Evolutionary conservation across 2,797 vertebrate species (phyloP).

Genomic region (Prunella strophiata): DNA sequence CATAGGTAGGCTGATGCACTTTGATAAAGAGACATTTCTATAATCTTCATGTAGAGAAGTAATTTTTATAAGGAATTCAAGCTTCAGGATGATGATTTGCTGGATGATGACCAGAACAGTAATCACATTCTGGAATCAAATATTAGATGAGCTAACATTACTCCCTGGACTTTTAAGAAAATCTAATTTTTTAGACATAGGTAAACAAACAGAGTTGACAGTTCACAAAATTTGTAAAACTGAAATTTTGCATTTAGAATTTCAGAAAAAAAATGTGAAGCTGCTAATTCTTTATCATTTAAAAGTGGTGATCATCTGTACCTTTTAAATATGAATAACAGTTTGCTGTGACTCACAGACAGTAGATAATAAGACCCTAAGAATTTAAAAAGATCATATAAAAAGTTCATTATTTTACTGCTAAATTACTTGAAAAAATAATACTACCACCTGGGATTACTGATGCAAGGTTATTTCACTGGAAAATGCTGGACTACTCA

Average conservation of each 20-base stretch:
- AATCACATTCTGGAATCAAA: background rate
- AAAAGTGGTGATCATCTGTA: background rate
- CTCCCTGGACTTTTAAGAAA: background rate
- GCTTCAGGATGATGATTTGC: background rate
- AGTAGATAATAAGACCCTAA: background rate
- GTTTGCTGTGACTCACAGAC: background rate
- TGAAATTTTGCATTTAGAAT: background rate
- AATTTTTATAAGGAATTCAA: background rate
- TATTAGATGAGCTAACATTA: background rate
- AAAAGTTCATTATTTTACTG: background rate
- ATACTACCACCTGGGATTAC: background rate
- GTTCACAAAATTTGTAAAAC: background rate
- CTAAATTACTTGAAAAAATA: background rate
- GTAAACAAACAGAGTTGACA: background rate
- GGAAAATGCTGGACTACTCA: background rate
- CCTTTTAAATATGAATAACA: background rate
- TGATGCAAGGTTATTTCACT: background rate
- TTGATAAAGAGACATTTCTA: background rate
- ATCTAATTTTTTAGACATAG: background rate
- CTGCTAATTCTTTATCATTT: background rate
- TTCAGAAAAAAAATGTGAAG: background rate
- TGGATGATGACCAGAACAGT: background rate
- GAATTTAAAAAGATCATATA: background rate
- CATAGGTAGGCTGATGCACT: background rate
- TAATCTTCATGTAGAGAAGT: background rate